Evolutionary conservation across 2,797 vertebrate species (phyloP), one percentile per base, ranked within the genome.

Genomic region (Brotula barbata): DNA sequence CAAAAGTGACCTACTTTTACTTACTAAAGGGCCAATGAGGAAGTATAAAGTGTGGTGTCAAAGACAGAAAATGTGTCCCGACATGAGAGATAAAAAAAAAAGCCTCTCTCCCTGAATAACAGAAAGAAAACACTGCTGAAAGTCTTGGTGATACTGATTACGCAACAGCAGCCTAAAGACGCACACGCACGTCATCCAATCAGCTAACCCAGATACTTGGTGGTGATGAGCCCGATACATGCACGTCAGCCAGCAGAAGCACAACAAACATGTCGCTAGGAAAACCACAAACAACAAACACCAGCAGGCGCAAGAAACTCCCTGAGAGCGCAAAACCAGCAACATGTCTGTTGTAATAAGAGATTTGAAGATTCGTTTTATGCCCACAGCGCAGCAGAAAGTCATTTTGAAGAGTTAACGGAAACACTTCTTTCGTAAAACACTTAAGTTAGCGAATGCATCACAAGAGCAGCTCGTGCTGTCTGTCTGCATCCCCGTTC

Each of bases 251-350:
- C 22, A 19, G 59, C 37, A 58, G 59, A 28, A 19, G 37, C n/a
- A 25, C 19, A 47, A 50, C 55, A 33, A 31, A 60, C 2, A 1
- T 17, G 50, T 56, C 13, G 49, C 57, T 37, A 58, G 28, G 57
- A 68, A 66, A 81, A 75, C 74, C 80, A 28, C 76, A 78, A 20
- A 50, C 60, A 72, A 49, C 44, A 37, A 58, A 49, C 50, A 28
- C 6, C 48, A 55, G 20, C 44, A 58, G 51, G 59, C 46, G 34
- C 10, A 49, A 82, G 68, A 77, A 80, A 73, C 69, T 78, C 82
- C 72, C 74, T 0, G 25, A 45, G 43, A 65, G 63, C 51, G 56
- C 34, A 41, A 4, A 48, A 51, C 80, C 77, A 79, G 81, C 80
- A 82, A 59, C 55, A 2, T 49, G 19, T 28, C 52, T 39, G 41